Percentiles rank a stretch among this genome's conserved stretches.
Evolutionary conservation across 2,888 invertebrate species (phyloP).

Genomic region (Lapara coniferarum): DNA sequence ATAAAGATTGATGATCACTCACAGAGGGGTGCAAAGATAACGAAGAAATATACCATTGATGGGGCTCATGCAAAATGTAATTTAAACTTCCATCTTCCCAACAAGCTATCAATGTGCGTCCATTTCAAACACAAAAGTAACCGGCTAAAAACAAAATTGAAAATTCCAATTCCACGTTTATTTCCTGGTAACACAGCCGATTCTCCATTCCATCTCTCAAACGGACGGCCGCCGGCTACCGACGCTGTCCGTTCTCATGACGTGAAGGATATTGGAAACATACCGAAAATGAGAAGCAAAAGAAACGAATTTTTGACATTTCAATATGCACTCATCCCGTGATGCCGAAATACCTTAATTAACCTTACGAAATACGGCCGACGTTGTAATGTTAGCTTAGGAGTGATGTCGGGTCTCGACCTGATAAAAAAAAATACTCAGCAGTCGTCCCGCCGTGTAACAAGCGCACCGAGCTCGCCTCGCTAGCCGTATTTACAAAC

Average conservation of each 20-base stretch:
- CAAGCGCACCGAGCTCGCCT: slow-evolving; percentile 72
- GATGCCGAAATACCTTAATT: slow-evolving; percentile 60
- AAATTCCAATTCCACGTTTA: slow-evolving; percentile 75
- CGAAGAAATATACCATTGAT: slow-evolving; percentile 25
- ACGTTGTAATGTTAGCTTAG: slow-evolving; percentile 33
- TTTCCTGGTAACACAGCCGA: slow-evolving; percentile 76
- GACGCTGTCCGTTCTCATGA: slow-evolving; percentile 70
- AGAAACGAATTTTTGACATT: slow-evolving; percentile 79
- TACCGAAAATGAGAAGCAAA: slow-evolving; percentile 79
- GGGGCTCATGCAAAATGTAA: slow-evolving; percentile 29
- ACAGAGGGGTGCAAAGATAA: slow-evolving; percentile 27
- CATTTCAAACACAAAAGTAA: slow-evolving; percentile 62
- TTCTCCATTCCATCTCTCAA: slow-evolving; percentile 73
- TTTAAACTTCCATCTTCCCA: slow-evolving; percentile 28
- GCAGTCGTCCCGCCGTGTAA: slow-evolving; percentile 59
- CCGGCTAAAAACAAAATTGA: slow-evolving; percentile 69
- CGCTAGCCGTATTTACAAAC: slow-evolving; percentile 71
- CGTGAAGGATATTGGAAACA: slow-evolving; percentile 76
- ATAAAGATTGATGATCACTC: slow-evolving; percentile 20
- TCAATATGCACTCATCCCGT: slow-evolving; percentile 79
- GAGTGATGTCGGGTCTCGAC: slow-evolving; percentile 58
- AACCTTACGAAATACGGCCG: slow-evolving; percentile 39
- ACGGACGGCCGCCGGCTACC: slow-evolving; percentile 53
- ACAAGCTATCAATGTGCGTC: slow-evolving; percentile 45
- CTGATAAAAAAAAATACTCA: slow-evolving; percentile 71